Conservation (phyloP, 2,113 vertebrate species). For the Corythaeola cristata region DNA sequence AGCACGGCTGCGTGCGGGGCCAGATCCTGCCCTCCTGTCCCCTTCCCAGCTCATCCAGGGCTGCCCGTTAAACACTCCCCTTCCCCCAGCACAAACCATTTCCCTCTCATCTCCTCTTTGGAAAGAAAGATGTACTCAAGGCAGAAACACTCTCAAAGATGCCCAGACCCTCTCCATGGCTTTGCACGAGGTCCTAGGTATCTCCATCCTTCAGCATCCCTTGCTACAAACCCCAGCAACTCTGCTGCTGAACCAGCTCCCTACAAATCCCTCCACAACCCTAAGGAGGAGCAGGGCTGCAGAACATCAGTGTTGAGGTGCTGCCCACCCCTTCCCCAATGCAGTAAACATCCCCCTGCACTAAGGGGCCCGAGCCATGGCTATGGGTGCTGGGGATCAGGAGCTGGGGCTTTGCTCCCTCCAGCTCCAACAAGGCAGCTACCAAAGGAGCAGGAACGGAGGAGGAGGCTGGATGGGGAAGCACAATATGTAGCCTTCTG, state of each 20-base stretch:
- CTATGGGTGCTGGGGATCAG: neutral
- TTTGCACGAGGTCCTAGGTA: neutral
- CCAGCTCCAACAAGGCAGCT: neutral
- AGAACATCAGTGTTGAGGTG: rapidly evolving
- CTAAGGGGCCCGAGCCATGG: neutral
- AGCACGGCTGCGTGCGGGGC: neutral
- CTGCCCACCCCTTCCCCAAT: neutral
- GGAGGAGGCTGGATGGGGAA: neutral
- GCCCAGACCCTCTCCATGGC: neutral
- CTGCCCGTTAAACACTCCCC: neutral
- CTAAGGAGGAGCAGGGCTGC: neutral
- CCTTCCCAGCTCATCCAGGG: neutral
- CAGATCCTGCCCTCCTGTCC: neutral
- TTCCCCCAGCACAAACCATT: neutral
- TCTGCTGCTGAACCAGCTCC: neutral
- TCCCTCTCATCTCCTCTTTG: neutral
- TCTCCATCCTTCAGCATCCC: neutral
- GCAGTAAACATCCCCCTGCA: neutral
- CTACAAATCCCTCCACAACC: neutral
- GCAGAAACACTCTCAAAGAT: neutral
- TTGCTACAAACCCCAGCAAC: neutral
- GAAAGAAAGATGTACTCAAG: neutral
- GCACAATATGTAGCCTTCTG: neutral
- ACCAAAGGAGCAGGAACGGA: neutral
- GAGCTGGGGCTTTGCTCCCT: neutral